phyloP scores from a whole-genome alignment of 2,888 invertebrate species.

The Branchellion lobata region DNA sequence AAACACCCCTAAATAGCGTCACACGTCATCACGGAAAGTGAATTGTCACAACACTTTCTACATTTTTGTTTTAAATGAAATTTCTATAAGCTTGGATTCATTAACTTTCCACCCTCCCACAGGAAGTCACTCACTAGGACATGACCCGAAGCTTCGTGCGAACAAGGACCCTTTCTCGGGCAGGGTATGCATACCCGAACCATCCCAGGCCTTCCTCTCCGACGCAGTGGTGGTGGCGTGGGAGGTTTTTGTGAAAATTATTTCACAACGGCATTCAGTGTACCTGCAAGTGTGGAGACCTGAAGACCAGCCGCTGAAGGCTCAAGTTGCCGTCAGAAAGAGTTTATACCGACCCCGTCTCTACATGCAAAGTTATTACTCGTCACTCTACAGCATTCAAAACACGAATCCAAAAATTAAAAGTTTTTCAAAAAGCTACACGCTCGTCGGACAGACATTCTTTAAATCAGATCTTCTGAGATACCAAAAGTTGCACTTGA shows the following conservation, averaged over 20 bases:
- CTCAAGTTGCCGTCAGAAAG: not conserved
- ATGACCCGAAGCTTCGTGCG: conserved; percentile 49
- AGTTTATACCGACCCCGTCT: too few relatives aligned
- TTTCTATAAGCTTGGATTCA: too few relatives aligned
- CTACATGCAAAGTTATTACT: not conserved
- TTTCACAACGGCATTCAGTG: conserved; percentile 48
- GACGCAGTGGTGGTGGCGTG: conserved; percentile 48
- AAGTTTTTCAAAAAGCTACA: conserved; percentile 34
- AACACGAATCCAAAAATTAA: conserved; percentile 3
- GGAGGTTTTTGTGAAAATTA: conserved; percentile 50
- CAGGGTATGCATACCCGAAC: conserved; percentile 49
- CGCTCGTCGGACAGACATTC: conserved; percentile 50
- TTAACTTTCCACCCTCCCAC: not conserved
- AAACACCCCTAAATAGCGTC: too few relatives aligned
- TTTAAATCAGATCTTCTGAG: conserved; percentile 45
- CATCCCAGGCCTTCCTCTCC: conserved; percentile 47
- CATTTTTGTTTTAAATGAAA: too few relatives aligned
- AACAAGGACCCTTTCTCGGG: conserved; percentile 45
- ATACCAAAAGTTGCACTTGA: conserved; percentile 42
- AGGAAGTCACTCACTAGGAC: conserved; percentile 48
- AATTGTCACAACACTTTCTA: too few relatives aligned
- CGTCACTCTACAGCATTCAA: not conserved
- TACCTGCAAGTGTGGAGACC: conserved; percentile 44
- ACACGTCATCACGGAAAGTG: too few relatives aligned
- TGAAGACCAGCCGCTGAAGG: not conserved